Evolutionary conservation across 2,888 invertebrate genomes (phyloP).

Genomic region (Horisme vitalbata): DNA sequence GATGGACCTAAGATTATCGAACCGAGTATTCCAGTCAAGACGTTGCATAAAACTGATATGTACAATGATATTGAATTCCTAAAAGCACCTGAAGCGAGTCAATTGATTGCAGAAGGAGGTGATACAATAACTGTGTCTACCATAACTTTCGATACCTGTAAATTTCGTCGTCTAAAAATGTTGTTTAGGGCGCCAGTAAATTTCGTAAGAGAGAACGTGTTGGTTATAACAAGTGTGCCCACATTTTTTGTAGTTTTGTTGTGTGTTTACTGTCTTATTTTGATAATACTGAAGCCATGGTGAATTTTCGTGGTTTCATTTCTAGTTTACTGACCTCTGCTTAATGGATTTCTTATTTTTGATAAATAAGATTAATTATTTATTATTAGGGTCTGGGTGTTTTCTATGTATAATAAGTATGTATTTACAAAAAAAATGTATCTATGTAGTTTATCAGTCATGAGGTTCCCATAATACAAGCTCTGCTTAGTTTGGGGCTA

Average conservation of each 20-base stretch:
- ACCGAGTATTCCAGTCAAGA: slow-evolving; percentile 11
- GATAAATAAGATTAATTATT: too few relatives aligned
- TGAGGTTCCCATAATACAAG: too few relatives aligned
- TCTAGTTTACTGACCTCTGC: too few relatives aligned
- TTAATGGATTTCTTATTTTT: too few relatives aligned
- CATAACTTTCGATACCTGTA: slow-evolving; percentile 21
- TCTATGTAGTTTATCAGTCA: too few relatives aligned
- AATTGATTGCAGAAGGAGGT: slow-evolving; percentile 31
- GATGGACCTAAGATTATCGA: slow-evolving; percentile 33
- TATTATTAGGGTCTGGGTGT: too few relatives aligned
- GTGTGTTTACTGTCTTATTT: slow-evolving; percentile 53
- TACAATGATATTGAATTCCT: slow-evolving; percentile 47
- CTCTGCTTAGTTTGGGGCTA: too few relatives aligned
- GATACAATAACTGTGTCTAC: slow-evolving; percentile 42
- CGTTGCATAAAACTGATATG: slow-evolving; percentile 36
- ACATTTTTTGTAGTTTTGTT: slow-evolving; percentile 56
- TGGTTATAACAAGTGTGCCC: slow-evolving; percentile 61
- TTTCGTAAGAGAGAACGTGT: slow-evolving; percentile 57
- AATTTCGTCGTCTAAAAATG: slow-evolving; percentile 21
- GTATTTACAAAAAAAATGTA: too few relatives aligned
- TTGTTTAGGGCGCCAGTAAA: slow-evolving; percentile 33
- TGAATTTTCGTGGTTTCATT: slow-evolving; percentile 24
- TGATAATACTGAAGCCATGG: slow-evolving; percentile 49
- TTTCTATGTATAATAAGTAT: too few relatives aligned
- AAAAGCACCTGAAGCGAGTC: slow-evolving; percentile 33